These are phyloP conservation scores for Fulmarus glacialis DNA, from an alignment of 2,113 vertebrate species.

Conservation along the genomic window DNA sequence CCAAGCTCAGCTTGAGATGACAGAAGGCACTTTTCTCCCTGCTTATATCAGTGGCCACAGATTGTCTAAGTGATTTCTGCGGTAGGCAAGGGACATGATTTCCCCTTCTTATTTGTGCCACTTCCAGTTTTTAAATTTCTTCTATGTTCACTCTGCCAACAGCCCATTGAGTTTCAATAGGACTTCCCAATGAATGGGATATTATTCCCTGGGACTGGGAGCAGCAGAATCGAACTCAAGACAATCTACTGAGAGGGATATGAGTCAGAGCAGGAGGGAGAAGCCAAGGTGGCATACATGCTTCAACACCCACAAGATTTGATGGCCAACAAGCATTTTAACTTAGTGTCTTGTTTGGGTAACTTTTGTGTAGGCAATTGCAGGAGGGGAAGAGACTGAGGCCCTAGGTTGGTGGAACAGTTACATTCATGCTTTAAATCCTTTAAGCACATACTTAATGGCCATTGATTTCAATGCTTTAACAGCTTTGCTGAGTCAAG, in stretches of 20 bases:
- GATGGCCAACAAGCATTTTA: neutral
- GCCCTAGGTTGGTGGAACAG: neutral
- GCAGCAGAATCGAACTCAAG: neutral
- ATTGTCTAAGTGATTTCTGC: neutral
- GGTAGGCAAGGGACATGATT: neutral
- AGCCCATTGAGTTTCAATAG: neutral
- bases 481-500: conserved; percentile 5
- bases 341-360: neutral
- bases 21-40: neutral
- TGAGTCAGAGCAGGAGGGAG: neutral
- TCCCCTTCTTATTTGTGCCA: neutral
- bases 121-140: neutral
- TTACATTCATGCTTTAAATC: neutral
- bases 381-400: neutral
- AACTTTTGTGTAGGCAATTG: neutral
- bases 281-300: neutral
- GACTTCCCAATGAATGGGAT: neutral
- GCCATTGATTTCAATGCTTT: neutral
- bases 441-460: neutral
- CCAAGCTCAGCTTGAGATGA: neutral
- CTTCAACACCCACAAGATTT: neutral
- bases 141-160: neutral
- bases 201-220: accelerated
- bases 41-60: neutral
- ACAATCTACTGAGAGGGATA: neutral